These are phyloP conservation scores for Halcyon leucocephala DNA, from an alignment of 2,797 vertebrate species.

Conservation along the genomic window DNA sequence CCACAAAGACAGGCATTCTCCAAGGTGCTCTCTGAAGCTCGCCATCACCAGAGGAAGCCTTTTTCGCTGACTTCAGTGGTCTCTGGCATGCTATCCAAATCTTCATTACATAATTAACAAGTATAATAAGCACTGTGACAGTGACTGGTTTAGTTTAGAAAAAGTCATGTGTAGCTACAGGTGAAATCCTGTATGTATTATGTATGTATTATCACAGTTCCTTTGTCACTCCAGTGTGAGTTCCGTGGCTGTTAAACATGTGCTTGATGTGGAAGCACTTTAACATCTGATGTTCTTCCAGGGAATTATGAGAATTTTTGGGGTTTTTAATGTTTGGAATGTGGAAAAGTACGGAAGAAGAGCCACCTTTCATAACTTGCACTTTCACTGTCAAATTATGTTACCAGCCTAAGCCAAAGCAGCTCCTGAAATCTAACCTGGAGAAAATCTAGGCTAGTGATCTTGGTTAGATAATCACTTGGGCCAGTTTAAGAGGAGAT, in stretches of 20 bases:
- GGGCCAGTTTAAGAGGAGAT: not conserved
- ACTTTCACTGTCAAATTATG: not conserved
- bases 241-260: not conserved
- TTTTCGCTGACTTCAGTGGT: not conserved
- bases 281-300: not conserved
- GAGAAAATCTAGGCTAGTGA: not conserved
- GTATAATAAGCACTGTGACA: not conserved
- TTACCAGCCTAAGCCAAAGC: not conserved
- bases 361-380: not conserved
- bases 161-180: not conserved
- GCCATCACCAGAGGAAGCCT: not conserved
- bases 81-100: not conserved
- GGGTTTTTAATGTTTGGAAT: not conserved
- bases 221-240: not conserved
- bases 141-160: not conserved
- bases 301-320: not conserved
- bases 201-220: not conserved
- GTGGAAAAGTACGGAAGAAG: not conserved
- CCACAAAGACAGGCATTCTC: not conserved
- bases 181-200: not conserved
- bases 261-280: not conserved
- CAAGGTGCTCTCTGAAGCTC: not conserved
- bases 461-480: not conserved
- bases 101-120: not conserved
- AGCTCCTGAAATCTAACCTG: not conserved